Conservation (phyloP, 2,888 invertebrate genomes). For the Marasmarcha lunaedactyla region DNA sequence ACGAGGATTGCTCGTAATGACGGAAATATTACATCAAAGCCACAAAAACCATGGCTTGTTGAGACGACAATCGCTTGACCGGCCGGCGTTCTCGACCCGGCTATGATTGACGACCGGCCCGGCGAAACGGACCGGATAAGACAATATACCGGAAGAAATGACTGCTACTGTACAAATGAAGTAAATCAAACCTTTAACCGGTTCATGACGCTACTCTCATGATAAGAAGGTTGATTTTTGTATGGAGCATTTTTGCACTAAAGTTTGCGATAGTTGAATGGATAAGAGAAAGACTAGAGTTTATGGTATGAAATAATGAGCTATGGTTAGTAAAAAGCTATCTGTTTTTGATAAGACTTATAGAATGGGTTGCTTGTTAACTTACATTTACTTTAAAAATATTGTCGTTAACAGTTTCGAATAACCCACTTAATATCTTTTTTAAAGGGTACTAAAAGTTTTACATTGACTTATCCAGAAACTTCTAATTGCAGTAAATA, state of each 20-base stretch:
- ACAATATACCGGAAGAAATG: slow-evolving; percentile 51
- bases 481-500: too few species aligned
- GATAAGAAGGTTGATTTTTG: too few species aligned
- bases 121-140: slow-evolving; percentile 37
- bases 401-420: too few species aligned
- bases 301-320: slow-evolving; percentile 14
- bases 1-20: too few species aligned
- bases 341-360: slow-evolving; percentile 1
- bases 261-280: neutral
- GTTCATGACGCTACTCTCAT: too few species aligned
- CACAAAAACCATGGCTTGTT: too few species aligned
- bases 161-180: slow-evolving; percentile 17
- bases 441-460: too few species aligned
- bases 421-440: too few species aligned
- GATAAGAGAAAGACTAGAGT: neutral
- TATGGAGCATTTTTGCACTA: too few species aligned
- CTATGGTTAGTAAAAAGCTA: neutral
- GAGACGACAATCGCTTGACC: too few species aligned
- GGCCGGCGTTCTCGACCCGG: slow-evolving; percentile 7
- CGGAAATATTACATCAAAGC: too few species aligned
- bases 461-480: too few species aligned
- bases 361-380: neutral
- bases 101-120: slow-evolving; percentile 29
- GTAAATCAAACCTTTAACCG: neutral
- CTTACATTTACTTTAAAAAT: neutral